Evolutionary conservation across 2,113 vertebrate species (phyloP).

Genomic region (Anhinga anhinga): DNA sequence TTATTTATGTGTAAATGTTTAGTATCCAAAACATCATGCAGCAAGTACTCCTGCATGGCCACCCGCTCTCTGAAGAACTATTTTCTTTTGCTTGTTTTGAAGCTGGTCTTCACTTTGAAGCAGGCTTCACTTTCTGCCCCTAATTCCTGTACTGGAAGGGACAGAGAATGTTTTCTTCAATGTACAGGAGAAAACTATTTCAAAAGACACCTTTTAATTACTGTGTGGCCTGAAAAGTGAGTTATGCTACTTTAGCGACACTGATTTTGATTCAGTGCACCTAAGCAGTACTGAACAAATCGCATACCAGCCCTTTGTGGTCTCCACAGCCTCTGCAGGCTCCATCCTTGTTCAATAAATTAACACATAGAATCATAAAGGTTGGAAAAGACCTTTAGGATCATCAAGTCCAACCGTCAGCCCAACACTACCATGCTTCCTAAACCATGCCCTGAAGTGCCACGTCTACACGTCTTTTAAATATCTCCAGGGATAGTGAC

Average conservation of each 20-base stretch:
- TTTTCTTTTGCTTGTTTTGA: not conserved
- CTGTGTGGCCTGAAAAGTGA: not conserved
- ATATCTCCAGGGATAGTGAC: no score
- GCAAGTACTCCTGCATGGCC: not conserved
- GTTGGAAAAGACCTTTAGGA: no score
- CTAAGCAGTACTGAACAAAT: not conserved
- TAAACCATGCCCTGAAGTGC: no score
- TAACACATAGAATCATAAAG: not conserved
- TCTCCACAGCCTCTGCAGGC: not conserved
- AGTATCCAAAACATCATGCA: not conserved
- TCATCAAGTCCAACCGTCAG: no score
- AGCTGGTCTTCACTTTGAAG: not conserved
- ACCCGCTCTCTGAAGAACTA: not conserved
- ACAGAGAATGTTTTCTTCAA: not conserved
- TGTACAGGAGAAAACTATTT: not conserved
- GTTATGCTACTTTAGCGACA: not conserved
- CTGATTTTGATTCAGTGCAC: not conserved
- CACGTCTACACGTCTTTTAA: no score
- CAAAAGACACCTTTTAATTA: not conserved
- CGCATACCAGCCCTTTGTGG: fast-evolving
- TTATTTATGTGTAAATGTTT: no score
- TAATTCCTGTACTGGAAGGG: not conserved
- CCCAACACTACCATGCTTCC: no score
- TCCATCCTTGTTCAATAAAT: not conserved
- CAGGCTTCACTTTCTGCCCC: not conserved